Evolutionary conservation across 2,888 invertebrate species (phyloP), one percentile per base, ranked within the genome.

Genomic region (Aphodius sticticus): DNA sequence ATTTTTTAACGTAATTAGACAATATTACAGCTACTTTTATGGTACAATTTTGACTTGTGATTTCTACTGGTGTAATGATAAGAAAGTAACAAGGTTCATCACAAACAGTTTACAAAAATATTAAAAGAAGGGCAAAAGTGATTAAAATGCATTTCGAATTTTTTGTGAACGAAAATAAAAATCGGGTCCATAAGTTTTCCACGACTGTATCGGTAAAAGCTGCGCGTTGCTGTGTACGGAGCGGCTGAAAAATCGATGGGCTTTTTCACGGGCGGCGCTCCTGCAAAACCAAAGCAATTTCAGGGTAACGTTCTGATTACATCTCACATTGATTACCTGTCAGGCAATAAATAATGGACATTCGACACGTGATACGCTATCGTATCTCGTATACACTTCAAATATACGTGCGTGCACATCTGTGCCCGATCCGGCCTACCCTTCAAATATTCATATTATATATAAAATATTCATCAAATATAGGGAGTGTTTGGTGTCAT

Each of bases 261-360:
- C 53, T 53, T 53, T 53, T 53, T 53, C 53, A 53, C 53, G 53
- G 53, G 53, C 53, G 53, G 7, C 53, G 53, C 53, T 53, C 53
- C 53, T 53, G 53, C 53, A 53, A 53, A 53, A 53, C 53, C 53
- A 53, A 53, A 53, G 53, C 53, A 53, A 53, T 53, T 53, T 53
- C 53, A 53, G 53, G 53, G 53, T 53, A 53, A 53, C 53, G 53
- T 53, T 53, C 53, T 53, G 53, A 53, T 53, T 53, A 53, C 53
- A 53, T 53, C 53, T 53, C 53, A 53, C 53, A 53, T 53, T 53
- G 53, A 53, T 53, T 53, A 53, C 53, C 53, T 53, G 53, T 53
- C 53, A 53, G 53, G 53, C 53, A 53, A 53, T 53, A 53, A 53
- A 53, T 53, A 53, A 53, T 53, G 53, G 53, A 53, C 53, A 53